phyloP scores from a whole-genome alignment of 2,888 invertebrate genomes.

The Rosalia funebris region DNA sequence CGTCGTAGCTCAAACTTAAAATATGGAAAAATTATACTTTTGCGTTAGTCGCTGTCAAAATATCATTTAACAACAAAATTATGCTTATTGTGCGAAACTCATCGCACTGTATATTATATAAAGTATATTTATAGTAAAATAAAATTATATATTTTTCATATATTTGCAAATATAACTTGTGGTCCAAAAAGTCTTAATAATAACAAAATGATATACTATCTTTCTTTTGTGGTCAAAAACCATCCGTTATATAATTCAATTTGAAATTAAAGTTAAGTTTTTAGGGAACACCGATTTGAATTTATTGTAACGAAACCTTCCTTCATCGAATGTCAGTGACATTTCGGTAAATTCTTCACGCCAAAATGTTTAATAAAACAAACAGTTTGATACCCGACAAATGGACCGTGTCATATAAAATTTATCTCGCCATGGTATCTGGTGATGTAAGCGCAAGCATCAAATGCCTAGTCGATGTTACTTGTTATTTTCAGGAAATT shows the following conservation, averaged over 20 bases:
- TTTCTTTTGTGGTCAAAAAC: not conserved
- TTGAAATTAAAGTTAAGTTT: not conserved
- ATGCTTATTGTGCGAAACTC: too few relatives aligned
- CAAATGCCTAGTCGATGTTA: not conserved
- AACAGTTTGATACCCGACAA: conserved; percentile 3
- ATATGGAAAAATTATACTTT: too few relatives aligned
- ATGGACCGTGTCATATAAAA: conserved; percentile 10
- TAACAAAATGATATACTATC: not conserved
- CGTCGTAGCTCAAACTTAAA: too few relatives aligned
- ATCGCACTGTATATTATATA: too few relatives aligned
- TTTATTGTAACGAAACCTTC: not conserved
- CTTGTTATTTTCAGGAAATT: conserved; percentile 4
- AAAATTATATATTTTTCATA: too few relatives aligned
- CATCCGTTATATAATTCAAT: not conserved
- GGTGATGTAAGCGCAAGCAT: not conserved
- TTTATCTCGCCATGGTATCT: not conserved
- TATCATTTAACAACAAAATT: too few relatives aligned
- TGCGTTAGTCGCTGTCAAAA: too few relatives aligned
- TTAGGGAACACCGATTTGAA: not conserved
- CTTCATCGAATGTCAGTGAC: conserved; percentile 1
- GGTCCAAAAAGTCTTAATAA: too few relatives aligned
- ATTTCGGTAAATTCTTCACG: conserved; percentile 2
- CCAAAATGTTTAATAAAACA: conserved; percentile 11
- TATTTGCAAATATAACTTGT: too few relatives aligned
- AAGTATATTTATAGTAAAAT: too few relatives aligned